phyloP scores from a whole-genome alignment of 2,888 invertebrate species.

The Hypercompe scribonia region DNA sequence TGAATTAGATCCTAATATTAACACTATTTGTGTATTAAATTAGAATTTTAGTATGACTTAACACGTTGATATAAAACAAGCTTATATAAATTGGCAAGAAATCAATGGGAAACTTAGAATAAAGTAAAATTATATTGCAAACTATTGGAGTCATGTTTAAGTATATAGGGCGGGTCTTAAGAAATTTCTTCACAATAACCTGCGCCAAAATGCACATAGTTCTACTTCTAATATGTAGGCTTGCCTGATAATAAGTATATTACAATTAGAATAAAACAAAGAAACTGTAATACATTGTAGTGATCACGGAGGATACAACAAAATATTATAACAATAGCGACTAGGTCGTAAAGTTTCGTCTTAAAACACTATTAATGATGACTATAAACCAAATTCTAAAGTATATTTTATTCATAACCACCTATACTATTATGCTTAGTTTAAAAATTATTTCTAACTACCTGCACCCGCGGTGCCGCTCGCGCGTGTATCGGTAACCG shows the following conservation, averaged over 20 bases:
- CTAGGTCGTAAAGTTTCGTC: not conserved
- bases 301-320: not conserved
- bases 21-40: no score
- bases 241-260: not conserved
- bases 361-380: not conserved
- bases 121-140: constrained; percentile 11
- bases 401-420: not conserved
- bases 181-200: constrained; percentile 7
- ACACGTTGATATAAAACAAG: no score
- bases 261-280: not conserved
- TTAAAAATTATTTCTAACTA: no score
- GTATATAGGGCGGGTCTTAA: constrained; percentile 25
- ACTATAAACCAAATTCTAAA: not conserved
- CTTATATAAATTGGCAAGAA: not conserved
- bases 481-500: no score
- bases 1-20: no score
- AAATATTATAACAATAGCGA: not conserved
- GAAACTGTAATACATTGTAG: not conserved
- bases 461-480: no score
- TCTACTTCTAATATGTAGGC: not conserved
- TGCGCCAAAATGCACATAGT: not conserved
- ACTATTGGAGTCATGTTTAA: constrained; percentile 37
- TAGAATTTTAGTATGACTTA: no score
- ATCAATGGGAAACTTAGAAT: not conserved
- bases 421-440: no score